Evolutionary conservation across 2,797 vertebrate species (phyloP).

Genomic region (Cyprinella venusta): DNA sequence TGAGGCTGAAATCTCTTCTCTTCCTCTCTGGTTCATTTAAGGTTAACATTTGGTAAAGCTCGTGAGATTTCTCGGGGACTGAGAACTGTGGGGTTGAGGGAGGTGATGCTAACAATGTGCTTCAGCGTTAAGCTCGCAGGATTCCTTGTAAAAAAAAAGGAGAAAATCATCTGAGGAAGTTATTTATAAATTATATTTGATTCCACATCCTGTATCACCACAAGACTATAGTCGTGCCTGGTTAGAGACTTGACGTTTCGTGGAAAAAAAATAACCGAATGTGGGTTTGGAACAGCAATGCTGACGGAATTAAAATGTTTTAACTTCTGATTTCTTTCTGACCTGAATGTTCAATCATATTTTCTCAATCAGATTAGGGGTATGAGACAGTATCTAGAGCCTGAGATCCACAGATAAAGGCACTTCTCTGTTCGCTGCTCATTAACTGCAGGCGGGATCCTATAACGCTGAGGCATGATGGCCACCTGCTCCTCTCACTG

Average conservation of each 20-base stretch:
- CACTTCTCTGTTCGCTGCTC: conserved; percentile 35
- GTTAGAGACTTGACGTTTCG: background rate
- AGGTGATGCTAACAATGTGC: conserved; percentile 1
- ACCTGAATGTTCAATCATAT: background rate
- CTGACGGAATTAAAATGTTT: background rate
- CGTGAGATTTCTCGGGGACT: background rate
- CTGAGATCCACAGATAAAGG: background rate
- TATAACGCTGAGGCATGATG: conserved; percentile 51
- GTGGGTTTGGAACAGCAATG: background rate
- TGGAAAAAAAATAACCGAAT: background rate
- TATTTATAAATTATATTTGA: background rate
- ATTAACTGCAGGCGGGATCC: conserved; percentile 49
- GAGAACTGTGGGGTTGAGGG: conserved; percentile 8
- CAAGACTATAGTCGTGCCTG: background rate
- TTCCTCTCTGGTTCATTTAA: conserved; percentile 12
- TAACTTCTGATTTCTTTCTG: background rate
- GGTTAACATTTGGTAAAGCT: conserved; percentile 30
- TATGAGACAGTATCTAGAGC: background rate
- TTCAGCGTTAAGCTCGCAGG: background rate
- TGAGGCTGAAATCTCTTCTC: conserved; percentile 30
- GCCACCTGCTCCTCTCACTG: conserved; percentile 63
- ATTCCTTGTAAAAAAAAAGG: background rate
- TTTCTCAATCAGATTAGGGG: background rate
- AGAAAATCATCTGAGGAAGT: background rate
- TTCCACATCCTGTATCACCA: background rate